A percentile compares a stretch with the other conserved stretches of the same genome.
phyloP scores from a whole-genome alignment of 1,140 invertebrate species.

The Heliconius hewitsoni region DNA sequence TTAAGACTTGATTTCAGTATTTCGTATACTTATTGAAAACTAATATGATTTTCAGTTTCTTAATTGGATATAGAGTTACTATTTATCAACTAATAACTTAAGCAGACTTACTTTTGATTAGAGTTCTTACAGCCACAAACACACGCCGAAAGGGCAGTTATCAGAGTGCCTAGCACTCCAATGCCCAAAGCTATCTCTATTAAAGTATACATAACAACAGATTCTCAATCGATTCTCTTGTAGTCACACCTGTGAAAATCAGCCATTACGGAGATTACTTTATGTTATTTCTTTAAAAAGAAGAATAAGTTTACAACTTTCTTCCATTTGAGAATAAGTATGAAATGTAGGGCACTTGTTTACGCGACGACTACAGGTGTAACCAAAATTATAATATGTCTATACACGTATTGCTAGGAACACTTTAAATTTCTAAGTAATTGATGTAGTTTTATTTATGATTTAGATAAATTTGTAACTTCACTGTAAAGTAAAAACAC shows the following conservation, averaged over 20 bases:
- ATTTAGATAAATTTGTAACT: neutral
- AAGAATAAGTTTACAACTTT: slow-evolving; percentile 62
- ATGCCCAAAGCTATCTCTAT: slow-evolving; percentile 72
- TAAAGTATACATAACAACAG: slow-evolving; percentile 69
- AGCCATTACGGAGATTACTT: slow-evolving; percentile 55
- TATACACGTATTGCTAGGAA: neutral
- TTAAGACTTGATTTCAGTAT: neutral
- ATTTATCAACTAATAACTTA: neutral
- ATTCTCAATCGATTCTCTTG: slow-evolving; percentile 54
- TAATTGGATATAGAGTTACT: neutral
- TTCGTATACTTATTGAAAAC: neutral
- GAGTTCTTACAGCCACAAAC: slow-evolving; percentile 79
- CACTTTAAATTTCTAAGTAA: neutral
- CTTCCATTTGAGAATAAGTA: slow-evolving; percentile 72
- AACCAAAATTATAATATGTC: slow-evolving; percentile 11
- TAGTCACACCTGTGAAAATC: slow-evolving; percentile 36
- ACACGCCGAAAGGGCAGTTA: slow-evolving; percentile 69
- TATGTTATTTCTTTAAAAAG: slow-evolving; percentile 69
- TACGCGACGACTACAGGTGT: slow-evolving; percentile 30
- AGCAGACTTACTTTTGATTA: slow-evolving; percentile 76
- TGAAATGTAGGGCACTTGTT: slow-evolving; percentile 68
- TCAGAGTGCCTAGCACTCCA: slow-evolving; percentile 67
- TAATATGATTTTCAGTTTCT: neutral
- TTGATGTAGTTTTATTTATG: slow-evolving; percentile 1
- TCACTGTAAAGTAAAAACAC: slow-evolving; percentile 9